These are phyloP conservation scores for Zaprionus bogoriensis DNA, from an alignment of 2,888 invertebrate genomes.

Conservation along the genomic window DNA sequence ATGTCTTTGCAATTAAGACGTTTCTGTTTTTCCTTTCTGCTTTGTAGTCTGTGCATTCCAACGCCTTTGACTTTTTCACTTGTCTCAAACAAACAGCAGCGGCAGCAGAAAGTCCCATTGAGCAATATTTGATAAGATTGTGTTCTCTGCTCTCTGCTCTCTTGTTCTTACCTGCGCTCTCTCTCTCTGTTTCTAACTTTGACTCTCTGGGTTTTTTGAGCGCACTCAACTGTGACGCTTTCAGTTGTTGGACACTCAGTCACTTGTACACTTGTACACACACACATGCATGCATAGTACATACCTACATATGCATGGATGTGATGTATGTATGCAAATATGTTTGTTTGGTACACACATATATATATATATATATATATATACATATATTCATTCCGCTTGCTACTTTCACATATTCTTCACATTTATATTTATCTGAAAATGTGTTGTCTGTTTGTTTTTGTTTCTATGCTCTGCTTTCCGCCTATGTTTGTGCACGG, in stretches of 20 bases:
- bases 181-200: not conserved
- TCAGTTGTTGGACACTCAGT: slow-evolving; percentile 39
- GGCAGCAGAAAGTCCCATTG: slow-evolving; percentile 21
- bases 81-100: slow-evolving; percentile 32
- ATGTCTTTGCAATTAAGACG: slow-evolving; percentile 9
- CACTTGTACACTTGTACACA: too few relatives aligned
- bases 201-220: slow-evolving; percentile 14
- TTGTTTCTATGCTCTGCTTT: slow-evolving; percentile 45
- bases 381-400: slow-evolving; percentile 37
- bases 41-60: slow-evolving; percentile 39
- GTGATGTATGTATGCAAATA: not conserved
- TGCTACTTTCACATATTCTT: slow-evolving; percentile 52
- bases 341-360: too few relatives aligned
- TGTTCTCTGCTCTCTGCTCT: slow-evolving; percentile 2
- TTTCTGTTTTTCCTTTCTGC: not conserved
- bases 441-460: slow-evolving; percentile 64
- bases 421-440: slow-evolving; percentile 66
- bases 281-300: not conserved
- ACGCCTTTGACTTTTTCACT: slow-evolving; percentile 48
- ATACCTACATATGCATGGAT: not conserved
- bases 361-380: not conserved
- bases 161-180: too few relatives aligned
- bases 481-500: slow-evolving; percentile 36
- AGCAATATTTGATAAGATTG: slow-evolving; percentile 49
- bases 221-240: slow-evolving; percentile 68